Base-by-base conservation (phyloP, 2,797 vertebrate genomes). In the Myioborus miniatus region DNA sequence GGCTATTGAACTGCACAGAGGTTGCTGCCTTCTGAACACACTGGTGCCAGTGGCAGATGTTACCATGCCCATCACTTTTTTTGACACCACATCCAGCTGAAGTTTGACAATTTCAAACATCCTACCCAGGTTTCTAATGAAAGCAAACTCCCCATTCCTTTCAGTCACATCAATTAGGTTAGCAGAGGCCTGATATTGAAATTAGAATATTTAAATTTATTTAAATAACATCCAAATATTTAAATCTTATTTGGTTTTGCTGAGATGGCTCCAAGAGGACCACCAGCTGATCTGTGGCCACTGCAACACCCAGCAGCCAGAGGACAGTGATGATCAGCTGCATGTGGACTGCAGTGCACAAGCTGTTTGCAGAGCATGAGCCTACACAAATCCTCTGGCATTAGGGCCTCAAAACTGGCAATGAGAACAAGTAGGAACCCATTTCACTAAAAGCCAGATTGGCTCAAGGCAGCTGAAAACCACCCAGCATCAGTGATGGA, bases 381-480 rank as follows among this genome's bases (percentile, higher is more conserved):
- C 37, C 68, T 36, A 49, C 46, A 53, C 15, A 93, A 87, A 65
- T 46, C 27, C 26, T 76, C 71, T 30, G 30, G 36, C 79, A 53
- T 24, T 50, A 69, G 68, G 56, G 49, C 29, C 55, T 72, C 68
- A 75, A 49, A 88, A 77, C 6, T 32, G 34, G 52, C 68, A 67
- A 5, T 7, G 26, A 47, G 18, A 85, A 36, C 0, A 3, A 41
- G 30, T 0, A 60, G 32, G 46, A 4, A 21, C 5, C 6, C 27
- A 26, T 36, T 58, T 47, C 29, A 32, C 30, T 36, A 24, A 63
- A 46, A 11, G 41, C 16, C 41, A 53, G 15, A 83, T 34, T 52
- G 75, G 78, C 37, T 74, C 47, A 56, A 83, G 34, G 26, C 60
- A 86, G 34, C 44, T 60, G 64, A 90, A 89, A 83, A 26, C 4